These are phyloP conservation scores for Hormaphis cornu DNA, from an alignment of 1,140 invertebrate species.

Conservation along the genomic window DNA sequence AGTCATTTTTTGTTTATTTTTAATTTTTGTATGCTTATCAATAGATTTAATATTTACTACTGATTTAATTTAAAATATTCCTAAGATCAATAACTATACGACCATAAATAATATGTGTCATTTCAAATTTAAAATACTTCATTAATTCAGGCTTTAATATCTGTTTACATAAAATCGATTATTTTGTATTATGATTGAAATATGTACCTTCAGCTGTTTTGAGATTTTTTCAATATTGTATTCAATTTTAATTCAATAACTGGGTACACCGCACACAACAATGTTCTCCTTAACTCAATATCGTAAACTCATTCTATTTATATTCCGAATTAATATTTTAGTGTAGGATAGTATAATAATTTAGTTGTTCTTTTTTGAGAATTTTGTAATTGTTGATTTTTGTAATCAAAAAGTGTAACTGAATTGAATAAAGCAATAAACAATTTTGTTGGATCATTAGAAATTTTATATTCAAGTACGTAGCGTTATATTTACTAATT, in stretches of 20 bases:
- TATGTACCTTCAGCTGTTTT: too few species aligned
- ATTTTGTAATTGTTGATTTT: not conserved
- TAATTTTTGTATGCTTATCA: not conserved
- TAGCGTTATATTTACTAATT: not conserved
- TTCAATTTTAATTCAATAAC: too few species aligned
- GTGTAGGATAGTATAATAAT: not conserved
- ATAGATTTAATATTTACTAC: not conserved
- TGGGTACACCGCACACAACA: too few species aligned
- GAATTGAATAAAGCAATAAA: not conserved
- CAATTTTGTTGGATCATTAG: not conserved
- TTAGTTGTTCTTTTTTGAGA: not conserved
- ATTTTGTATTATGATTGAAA: too few species aligned
- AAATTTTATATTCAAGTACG: not conserved
- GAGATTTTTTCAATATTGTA: too few species aligned
- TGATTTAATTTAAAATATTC: not conserved
- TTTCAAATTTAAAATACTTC: not conserved
- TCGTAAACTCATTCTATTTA: not conserved
- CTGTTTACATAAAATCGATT: too few species aligned
- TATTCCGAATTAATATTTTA: slow-evolving; percentile 4
- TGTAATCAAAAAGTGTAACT: not conserved
- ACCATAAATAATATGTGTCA: not conserved
- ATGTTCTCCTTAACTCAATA: too few species aligned
- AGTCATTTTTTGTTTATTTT: not conserved
- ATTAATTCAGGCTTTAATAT: not conserved
- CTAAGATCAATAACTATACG: not conserved